A percentile compares a stretch with the other conserved stretches of the same genome.
Evolutionary conservation across 2,113 vertebrate species (phyloP).

Genomic region (Capreolus pygargus): DNA sequence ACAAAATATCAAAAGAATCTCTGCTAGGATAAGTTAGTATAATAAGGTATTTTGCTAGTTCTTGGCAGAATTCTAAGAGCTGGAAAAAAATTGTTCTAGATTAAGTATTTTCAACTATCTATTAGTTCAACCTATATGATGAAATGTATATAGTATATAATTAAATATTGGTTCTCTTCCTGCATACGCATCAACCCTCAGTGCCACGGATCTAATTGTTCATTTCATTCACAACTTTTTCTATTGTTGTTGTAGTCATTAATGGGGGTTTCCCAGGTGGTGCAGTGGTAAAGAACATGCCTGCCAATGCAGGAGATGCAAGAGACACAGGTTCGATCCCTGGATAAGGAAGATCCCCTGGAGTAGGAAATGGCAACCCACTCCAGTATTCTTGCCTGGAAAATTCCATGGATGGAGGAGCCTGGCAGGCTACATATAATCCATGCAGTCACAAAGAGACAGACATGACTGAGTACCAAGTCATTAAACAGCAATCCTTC

Average conservation of each 20-base stretch:
- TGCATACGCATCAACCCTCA: not conserved
- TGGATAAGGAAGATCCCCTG: not conserved
- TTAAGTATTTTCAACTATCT: conserved; percentile 1
- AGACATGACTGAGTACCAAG: not conserved
- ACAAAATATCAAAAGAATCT: conserved; percentile 15
- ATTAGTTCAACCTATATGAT: not conserved
- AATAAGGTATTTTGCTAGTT: not conserved
- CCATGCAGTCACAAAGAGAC: not conserved
- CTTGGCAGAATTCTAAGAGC: conserved; percentile 6
- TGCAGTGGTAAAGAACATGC: not conserved
- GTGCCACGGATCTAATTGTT: not conserved
- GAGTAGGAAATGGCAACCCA: not conserved
- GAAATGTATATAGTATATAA: not conserved
- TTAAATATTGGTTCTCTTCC: conserved; percentile 4
- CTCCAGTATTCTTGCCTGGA: not conserved
- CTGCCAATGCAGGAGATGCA: not conserved
- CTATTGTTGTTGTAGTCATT: not conserved
- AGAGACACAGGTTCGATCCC: not conserved
- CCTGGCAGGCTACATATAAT: not conserved
- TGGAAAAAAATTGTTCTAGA: not conserved
- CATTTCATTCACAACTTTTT: not conserved
- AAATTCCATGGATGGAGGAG: not conserved
- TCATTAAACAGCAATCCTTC: not conserved
- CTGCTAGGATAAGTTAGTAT: not conserved
- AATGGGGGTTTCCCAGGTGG: not conserved